Evolutionary conservation across 2,113 vertebrate species (phyloP), one percentile per base, ranked within the genome.

Genomic region (Pangasianodon gigas): DNA sequence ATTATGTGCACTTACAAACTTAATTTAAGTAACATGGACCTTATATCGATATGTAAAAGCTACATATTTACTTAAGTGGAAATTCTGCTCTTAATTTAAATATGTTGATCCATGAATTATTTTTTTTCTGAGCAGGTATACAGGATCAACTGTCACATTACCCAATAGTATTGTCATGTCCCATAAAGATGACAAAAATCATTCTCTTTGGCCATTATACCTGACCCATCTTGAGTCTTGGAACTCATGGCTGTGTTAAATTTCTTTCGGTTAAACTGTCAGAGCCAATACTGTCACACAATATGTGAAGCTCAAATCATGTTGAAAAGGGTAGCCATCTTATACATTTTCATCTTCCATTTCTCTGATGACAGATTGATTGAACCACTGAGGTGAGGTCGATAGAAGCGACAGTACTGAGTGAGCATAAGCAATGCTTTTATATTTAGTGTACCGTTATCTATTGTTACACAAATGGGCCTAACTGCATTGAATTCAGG

Each of bases 361-460:
- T 86, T 86, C 48, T 60, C 29, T 87, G 37, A 87, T 79, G 54
- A 41, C 7, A 62, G 41, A 75, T 11, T 37, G 41, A 24, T 6
- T 87, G 86, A 46, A 79, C 11, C 86, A 62, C 69, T 77, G 24
- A 65, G 37, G 7, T 48, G 48, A 86, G 69, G 69, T 56, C 13
- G 26, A 87, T n/a, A n/a, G 37, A 87, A 29, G 6, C 79, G 86
- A 51, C 87, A 21, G 32, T 65, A 48, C 54, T n/a, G 86, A 88
- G 16, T 80, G 86, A 26, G 37, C 37, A 48, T 26, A 60, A 79
- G 3, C 4, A 44, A 26, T 79, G 74, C 54, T 56, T 58, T 79
- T 87, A 75, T 37, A 51, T 85, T 67, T 85, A 21, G 69, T 54
- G 65, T 74, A 18, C 52, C 2, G 10, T 21, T 44, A 46, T 75